These are phyloP conservation scores for Drosophila nikananu DNA, from an alignment of 1,140 invertebrate genomes.

Conservation along the genomic window DNA sequence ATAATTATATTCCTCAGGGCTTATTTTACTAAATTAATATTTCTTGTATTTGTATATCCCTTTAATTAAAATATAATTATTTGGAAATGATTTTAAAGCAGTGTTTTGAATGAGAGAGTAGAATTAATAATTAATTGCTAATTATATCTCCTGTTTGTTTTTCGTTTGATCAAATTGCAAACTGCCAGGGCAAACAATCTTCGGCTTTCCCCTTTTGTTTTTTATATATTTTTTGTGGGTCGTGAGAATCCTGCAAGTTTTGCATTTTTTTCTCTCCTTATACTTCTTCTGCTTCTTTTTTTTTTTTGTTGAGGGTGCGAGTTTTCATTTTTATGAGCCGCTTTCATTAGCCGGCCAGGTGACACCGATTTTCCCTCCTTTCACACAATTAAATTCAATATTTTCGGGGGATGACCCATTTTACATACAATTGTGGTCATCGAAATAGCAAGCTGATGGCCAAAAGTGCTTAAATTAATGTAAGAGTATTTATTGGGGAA, in stretches of 20 bases:
- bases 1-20: no score
- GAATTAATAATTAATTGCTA: no score
- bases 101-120: no score
- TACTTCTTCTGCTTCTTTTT: background rate
- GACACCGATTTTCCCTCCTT: slow-evolving; percentile 22
- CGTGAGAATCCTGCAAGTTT: slow-evolving; percentile 27
- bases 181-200: no score
- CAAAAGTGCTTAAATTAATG: background rate
- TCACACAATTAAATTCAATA: slow-evolving; percentile 69
- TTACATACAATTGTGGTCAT: background rate
- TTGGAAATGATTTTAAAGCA: no score
- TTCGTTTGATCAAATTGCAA: no score
- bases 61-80: no score
- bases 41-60: no score
- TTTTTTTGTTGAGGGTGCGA: background rate
- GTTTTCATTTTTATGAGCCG: slow-evolving; percentile 9
- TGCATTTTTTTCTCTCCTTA: slow-evolving; percentile 15
- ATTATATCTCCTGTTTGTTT: no score
- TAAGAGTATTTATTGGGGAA: no score
- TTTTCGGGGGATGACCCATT: slow-evolving; percentile 9
- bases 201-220: background rate
- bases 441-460: background rate
- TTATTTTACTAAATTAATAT: no score
- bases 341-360: slow-evolving; percentile 42
- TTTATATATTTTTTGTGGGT: slow-evolving; percentile 7